phyloP scores from a whole-genome alignment of 2,113 vertebrate genomes.

The Zapus hudsonius region DNA sequence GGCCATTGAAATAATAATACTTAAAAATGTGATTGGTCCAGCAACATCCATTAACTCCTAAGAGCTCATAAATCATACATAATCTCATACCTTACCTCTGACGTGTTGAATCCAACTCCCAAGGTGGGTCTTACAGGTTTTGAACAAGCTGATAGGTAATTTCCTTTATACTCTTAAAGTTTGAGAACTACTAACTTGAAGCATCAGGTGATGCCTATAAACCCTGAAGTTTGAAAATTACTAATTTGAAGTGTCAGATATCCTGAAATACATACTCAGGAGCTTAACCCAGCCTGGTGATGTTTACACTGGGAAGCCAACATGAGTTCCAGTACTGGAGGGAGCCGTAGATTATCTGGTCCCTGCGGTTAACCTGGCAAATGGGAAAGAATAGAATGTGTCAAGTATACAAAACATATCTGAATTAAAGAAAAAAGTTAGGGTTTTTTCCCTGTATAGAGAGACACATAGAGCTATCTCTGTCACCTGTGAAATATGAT shows the following conservation, averaged over 20 bases:
- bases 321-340: background rate
- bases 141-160: background rate
- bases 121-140: background rate
- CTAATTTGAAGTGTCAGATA: background rate
- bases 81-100: background rate
- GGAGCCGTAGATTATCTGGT: conserved; percentile 6
- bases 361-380: background rate
- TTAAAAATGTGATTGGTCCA: background rate
- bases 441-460: background rate
- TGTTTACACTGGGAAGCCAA: background rate
- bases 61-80: background rate
- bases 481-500: background rate
- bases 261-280: background rate
- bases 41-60: background rate
- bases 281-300: background rate
- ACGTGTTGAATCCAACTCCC: too few species aligned
- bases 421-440: background rate
- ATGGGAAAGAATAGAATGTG: conserved; percentile 8
- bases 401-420: conserved; percentile 7
- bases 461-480: background rate
- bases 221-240: background rate
- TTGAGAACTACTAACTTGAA: too few species aligned
- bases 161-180: too few species aligned
- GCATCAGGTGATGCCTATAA: background rate
- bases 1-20: background rate